A percentile compares a stretch with the other conserved stretches of the same genome.
Conservation (phyloP, 2,113 vertebrate genomes). For the Bubo bubo region DNA sequence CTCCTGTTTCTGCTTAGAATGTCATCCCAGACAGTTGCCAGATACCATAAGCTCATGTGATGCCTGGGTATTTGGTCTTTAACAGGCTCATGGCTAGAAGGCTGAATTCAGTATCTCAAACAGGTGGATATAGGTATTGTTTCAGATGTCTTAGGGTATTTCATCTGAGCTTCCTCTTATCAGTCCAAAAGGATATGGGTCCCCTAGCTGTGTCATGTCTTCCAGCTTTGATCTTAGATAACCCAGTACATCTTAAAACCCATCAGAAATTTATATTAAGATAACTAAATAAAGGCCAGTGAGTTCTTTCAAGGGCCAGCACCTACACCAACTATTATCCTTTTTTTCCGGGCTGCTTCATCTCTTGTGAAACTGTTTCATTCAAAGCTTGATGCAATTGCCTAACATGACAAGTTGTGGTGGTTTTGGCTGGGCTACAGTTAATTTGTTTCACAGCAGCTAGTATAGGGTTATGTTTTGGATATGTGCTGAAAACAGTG, state of each 20-base stretch:
- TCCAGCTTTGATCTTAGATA: background rate
- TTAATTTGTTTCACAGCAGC: background rate
- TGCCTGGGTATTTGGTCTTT: background rate
- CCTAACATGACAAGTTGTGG: background rate
- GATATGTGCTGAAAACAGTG: background rate
- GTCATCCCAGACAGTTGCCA: background rate
- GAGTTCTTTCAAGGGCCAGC: background rate
- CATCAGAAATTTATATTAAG: background rate
- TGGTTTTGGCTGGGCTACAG: background rate
- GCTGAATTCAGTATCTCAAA: background rate
- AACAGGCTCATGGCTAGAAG: background rate
- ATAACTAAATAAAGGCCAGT: background rate
- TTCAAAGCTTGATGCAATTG: background rate
- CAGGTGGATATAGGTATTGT: background rate
- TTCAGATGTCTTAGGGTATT: background rate
- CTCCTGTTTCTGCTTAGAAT: background rate
- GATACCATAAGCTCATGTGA: background rate
- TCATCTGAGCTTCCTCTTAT: background rate
- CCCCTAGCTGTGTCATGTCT: background rate
- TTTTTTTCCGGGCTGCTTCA: background rate
- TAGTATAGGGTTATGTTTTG: background rate
- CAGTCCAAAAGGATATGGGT: background rate
- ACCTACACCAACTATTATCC: background rate
- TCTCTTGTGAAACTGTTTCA: background rate
- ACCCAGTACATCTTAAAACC: background rate